phyloP scores from a whole-genome alignment of 2,888 invertebrate genomes.

The Sminthurinus aureus region DNA sequence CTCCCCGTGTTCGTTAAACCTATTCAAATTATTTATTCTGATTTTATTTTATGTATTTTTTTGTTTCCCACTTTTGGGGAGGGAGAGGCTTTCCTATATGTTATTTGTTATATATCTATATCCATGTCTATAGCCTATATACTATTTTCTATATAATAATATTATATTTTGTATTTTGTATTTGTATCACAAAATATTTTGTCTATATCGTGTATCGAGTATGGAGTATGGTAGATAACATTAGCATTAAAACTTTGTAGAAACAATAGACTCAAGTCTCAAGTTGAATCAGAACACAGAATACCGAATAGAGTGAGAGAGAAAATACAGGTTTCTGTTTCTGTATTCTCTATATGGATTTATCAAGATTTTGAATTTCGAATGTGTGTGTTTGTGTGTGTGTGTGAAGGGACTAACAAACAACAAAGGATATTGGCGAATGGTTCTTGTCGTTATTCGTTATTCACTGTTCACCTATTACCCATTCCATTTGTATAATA shows the following conservation, averaged over 20 bases:
- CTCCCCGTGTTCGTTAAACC: not conserved
- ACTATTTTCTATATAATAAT: not conserved
- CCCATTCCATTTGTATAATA: not conserved
- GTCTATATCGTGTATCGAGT: not conserved
- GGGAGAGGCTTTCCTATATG: not conserved
- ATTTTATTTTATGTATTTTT: not conserved
- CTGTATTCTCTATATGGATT: conserved; percentile 3
- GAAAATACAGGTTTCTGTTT: conserved; percentile 6
- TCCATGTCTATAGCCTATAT: not conserved
- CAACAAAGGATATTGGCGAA: conserved; percentile 32
- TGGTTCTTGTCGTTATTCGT: conserved; percentile 5
- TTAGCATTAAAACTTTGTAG: not conserved
- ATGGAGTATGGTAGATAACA: not conserved
- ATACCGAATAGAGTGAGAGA: conserved; percentile 13
- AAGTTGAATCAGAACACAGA: not conserved
- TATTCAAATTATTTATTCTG: not conserved
- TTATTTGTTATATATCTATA: not conserved
- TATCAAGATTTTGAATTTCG: conserved; percentile 26
- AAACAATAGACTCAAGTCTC: not conserved
- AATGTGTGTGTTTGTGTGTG: not conserved
- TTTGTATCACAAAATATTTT: too few species aligned
- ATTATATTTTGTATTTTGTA: too few species aligned
- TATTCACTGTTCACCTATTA: not conserved
- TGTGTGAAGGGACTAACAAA: conserved; percentile 11
- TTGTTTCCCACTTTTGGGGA: not conserved